These are phyloP conservation scores for Rhizomys pruinosus DNA, from an alignment of 2,113 vertebrate species.

Conservation along the genomic window DNA sequence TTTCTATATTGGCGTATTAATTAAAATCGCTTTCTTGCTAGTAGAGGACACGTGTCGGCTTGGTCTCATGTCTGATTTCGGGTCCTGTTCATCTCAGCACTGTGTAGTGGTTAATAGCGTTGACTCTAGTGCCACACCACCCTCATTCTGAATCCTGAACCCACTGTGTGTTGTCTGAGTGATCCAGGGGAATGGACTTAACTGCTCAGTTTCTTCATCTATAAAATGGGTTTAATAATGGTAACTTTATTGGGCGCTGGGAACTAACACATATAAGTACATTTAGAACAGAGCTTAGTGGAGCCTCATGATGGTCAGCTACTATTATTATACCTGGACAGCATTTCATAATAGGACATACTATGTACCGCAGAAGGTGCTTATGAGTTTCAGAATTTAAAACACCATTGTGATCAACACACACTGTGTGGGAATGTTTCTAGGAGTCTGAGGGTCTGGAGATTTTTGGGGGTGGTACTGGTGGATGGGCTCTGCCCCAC, in stretches of 20 bases:
- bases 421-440: neutral
- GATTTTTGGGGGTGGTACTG: neutral
- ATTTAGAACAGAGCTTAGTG: neutral
- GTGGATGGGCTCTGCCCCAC: neutral
- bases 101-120: neutral
- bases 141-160: neutral
- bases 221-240: neutral
- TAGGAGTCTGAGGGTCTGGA: neutral
- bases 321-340: neutral
- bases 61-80: fast-evolving
- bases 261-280: neutral
- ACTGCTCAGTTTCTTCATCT: neutral
- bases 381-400: neutral
- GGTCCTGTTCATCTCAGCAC: neutral
- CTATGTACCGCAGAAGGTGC: neutral
- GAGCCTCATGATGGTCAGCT: neutral
- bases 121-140: neutral
- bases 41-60: neutral
- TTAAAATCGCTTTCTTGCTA: neutral
- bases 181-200: neutral
- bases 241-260: neutral
- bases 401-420: neutral
- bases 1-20: neutral
- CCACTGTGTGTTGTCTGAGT: neutral
- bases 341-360: neutral